These are phyloP conservation scores for Gymnothorax reevesii DNA, from an alignment of 2,797 vertebrate genomes.

Conservation along the genomic window DNA sequence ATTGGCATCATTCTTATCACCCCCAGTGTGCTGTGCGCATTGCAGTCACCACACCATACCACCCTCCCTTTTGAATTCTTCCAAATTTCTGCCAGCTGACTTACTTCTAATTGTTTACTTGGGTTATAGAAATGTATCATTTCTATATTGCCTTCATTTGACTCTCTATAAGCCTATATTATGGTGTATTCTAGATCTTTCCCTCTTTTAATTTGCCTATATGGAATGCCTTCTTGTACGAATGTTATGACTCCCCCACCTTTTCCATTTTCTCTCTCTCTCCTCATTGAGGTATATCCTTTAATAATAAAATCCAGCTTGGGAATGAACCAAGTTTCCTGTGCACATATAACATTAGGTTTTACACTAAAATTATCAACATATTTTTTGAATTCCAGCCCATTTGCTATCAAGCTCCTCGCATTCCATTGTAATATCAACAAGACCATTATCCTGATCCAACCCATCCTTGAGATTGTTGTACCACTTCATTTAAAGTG, in stretches of 20 bases:
- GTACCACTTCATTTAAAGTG: background rate
- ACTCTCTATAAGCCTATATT: background rate
- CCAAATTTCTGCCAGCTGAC: background rate
- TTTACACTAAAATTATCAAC: background rate
- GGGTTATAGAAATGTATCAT: background rate
- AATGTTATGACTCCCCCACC: background rate
- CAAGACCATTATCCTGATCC: slow-evolving; percentile 10
- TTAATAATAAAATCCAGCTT: background rate
- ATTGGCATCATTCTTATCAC: too few species aligned
- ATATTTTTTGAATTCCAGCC: slow-evolving; percentile 27
- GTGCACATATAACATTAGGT: background rate
- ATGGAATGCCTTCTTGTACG: background rate
- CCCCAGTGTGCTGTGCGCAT: too few species aligned
- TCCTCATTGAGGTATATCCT: slow-evolving; percentile 18
- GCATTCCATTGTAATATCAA: slow-evolving; percentile 27
- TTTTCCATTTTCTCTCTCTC: background rate
- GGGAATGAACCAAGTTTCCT: slow-evolving; percentile 31
- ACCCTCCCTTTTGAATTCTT: background rate
- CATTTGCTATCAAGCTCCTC: slow-evolving; percentile 27
- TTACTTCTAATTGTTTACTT: background rate
- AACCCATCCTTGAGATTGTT: slow-evolving; percentile 32
- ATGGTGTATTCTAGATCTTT: background rate
- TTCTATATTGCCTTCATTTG: background rate
- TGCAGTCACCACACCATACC: background rate
- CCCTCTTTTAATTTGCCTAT: background rate